Evolutionary conservation across 1,140 invertebrate species (phyloP).

Genomic region (Cotesia glomerata): DNA sequence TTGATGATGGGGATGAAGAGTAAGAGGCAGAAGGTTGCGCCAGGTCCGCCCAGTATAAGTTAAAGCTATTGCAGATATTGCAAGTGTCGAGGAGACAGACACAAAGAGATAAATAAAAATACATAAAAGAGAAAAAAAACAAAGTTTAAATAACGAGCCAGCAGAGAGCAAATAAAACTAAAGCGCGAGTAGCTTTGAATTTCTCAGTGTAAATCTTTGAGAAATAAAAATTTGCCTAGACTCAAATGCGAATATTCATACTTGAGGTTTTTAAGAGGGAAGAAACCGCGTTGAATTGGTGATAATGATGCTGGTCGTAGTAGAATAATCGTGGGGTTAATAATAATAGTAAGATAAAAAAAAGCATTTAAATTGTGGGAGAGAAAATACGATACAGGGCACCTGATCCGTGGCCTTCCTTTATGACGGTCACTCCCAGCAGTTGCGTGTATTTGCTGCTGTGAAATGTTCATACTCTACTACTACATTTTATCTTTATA

Average conservation of each 20-base stretch:
- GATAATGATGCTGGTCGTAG: neutral
- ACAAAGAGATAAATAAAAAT: neutral
- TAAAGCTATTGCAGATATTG: slow-evolving; percentile 5
- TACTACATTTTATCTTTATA: no score
- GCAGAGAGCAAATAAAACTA: neutral
- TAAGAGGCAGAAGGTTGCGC: slow-evolving; percentile 10
- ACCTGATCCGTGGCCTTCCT: slow-evolving; percentile 3
- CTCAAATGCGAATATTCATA: neutral
- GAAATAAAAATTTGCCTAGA: neutral
- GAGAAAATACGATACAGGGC: neutral
- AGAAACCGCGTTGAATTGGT: neutral
- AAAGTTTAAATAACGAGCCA: neutral
- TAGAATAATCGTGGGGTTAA: neutral
- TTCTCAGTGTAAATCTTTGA: no score
- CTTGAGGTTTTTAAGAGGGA: neutral
- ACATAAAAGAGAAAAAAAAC: neutral
- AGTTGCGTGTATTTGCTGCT: neutral
- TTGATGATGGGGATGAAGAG: no score
- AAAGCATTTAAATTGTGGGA: neutral
- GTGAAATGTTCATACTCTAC: no score
- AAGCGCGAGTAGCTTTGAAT: neutral
- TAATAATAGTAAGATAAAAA: neutral
- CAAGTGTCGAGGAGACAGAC: neutral
- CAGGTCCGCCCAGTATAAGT: neutral
- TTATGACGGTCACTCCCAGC: slow-evolving; percentile 4